These are phyloP conservation scores for Proctacanthus coquilletti DNA, from an alignment of 1,140 invertebrate genomes.

Conservation along the genomic window DNA sequence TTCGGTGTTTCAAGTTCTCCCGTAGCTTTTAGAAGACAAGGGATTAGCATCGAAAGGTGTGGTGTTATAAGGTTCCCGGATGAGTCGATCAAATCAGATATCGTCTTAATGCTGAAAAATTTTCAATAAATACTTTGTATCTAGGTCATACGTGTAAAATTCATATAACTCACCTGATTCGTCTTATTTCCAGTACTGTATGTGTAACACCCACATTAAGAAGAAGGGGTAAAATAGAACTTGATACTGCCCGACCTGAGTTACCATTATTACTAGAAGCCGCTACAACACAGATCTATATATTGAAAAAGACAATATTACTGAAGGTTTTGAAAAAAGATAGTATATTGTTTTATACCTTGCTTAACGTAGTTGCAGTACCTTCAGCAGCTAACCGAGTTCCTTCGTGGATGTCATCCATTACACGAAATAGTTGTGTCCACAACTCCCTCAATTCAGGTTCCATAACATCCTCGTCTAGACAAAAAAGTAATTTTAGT, in stretches of 20 bases:
- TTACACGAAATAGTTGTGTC: conserved; percentile 70
- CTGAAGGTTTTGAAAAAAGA: too few species aligned
- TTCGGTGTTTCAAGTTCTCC: conserved; percentile 68
- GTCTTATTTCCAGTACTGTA: conserved; percentile 60
- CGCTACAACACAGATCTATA: conserved; percentile 55
- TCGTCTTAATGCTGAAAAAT: conserved; percentile 57
- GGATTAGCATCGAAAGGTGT: conserved; percentile 64
- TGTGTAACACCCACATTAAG: conserved; percentile 65
- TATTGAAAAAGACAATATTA: conserved; percentile 6
- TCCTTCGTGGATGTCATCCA: conserved; percentile 87
- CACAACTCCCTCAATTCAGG: conserved; percentile 54
- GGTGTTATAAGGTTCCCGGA: conserved; percentile 63
- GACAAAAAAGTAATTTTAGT: neutral
- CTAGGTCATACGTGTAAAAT: neutral
- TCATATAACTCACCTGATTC: conserved; percentile 39
- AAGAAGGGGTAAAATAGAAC: conserved; percentile 62
- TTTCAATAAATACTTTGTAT: conserved; percentile 4
- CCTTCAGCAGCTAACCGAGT: conserved; percentile 65
- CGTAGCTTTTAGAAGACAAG: conserved; percentile 66
- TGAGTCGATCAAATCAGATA: conserved; percentile 66
- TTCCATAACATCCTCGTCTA: conserved; percentile 17
- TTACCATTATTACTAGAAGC: conserved; percentile 64
- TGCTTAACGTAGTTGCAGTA: conserved; percentile 61
- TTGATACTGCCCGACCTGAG: conserved; percentile 57
- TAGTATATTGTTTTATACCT: conserved; percentile 34